Percentiles rank a stretch among this genome's conserved stretches.
phyloP scores from a whole-genome alignment of 2,113 vertebrate genomes.

The Cairina moschata region DNA sequence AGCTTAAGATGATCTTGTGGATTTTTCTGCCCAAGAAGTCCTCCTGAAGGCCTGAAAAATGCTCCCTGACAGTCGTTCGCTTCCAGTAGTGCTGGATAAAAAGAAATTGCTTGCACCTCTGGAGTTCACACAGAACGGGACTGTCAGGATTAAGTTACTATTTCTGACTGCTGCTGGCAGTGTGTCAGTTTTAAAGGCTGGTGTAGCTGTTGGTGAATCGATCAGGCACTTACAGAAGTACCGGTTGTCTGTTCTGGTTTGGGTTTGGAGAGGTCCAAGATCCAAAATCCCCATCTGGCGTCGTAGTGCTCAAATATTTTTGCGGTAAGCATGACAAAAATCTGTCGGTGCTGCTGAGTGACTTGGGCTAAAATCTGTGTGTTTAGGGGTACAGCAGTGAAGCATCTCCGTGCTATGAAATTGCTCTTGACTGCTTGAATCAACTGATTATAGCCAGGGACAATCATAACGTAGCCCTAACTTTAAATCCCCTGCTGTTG shows the following conservation, averaged over 20 bases:
- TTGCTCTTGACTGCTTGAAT: no score
- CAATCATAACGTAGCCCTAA: neutral
- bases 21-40: neutral
- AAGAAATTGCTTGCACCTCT: neutral
- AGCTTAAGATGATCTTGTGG: neutral
- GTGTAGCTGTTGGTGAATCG: neutral
- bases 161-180: neutral
- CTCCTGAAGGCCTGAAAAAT: neutral
- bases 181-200: neutral
- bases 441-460: neutral
- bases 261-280: accelerated
- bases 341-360: neutral
- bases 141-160: neutral
- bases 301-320: neutral
- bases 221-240: neutral
- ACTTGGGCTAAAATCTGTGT: neutral
- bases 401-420: neutral
- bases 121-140: neutral
- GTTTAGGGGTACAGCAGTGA: neutral
- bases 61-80: neutral
- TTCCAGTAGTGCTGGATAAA: neutral
- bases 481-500: neutral
- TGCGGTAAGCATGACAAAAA: neutral
- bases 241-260: accelerated
- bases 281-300: no score